These are phyloP conservation scores for Lepidurus apus DNA, from an alignment of 1,140 invertebrate species.

Conservation along the genomic window DNA sequence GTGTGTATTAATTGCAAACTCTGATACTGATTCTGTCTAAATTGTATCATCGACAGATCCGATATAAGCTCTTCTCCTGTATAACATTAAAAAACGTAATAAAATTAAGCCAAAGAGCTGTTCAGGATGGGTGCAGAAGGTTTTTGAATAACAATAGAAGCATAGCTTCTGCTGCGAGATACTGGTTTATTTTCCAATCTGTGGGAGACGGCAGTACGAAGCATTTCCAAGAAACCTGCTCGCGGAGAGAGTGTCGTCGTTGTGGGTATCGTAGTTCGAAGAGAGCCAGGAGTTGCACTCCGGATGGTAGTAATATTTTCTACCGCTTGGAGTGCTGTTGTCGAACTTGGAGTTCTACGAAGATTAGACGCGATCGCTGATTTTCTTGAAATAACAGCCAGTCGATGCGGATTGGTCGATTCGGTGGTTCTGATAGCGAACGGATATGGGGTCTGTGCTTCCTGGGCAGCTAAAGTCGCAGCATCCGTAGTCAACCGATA, in stretches of 20 bases:
- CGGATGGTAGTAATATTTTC: neutral
- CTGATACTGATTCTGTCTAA: too few species aligned
- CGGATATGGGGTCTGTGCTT: neutral
- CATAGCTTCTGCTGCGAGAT: neutral
- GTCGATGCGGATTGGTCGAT: neutral
- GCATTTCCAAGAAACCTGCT: neutral
- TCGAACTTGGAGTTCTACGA: neutral
- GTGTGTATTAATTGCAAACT: too few species aligned
- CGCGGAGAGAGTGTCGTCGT: neutral
- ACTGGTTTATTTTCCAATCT: neutral
- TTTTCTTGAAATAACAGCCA: neutral
- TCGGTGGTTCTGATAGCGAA: neutral
- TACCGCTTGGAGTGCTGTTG: neutral
- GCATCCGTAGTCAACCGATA: neutral
- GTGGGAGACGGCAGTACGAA: neutral
- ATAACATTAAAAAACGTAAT: too few species aligned
- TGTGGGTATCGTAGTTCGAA: neutral
- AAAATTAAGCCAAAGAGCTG: neutral
- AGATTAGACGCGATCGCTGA: neutral
- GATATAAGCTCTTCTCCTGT: too few species aligned
- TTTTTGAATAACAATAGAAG: neutral
- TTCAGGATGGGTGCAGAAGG: neutral
- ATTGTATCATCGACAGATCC: too few species aligned
- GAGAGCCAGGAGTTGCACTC: neutral
- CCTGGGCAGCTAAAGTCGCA: neutral